Evolutionary conservation across 2,797 vertebrate genomes (phyloP), one percentile per base, ranked within the genome.

Genomic region (Protosalanx chinensis): DNA sequence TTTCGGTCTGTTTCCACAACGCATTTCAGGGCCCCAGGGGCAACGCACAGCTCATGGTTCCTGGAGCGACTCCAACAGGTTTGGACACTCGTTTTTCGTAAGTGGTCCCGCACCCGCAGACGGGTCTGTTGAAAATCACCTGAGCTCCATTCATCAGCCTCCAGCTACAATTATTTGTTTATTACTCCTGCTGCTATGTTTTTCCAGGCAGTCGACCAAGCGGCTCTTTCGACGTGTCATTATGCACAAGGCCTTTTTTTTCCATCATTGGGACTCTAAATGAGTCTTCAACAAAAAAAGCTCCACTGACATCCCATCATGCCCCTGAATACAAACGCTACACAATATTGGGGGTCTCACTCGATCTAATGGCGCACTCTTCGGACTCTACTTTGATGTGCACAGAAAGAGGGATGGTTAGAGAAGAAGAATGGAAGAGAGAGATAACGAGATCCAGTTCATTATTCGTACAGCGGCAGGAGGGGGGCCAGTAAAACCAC

Each of bases 381-480:
- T 5, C 20, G 6, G 69, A 6, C 53, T 53, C 60, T 46, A 73
- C 12, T 0, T 65, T 78, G 8, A 63, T 71, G 32, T 74, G 46
- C 49, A 49, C 27, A 60, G 58, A 69, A 41, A 20, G 8, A 66
- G 72, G 60, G 65, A 71, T 30, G 51, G 33, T 3, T 2, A 30
- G 72, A 72, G 30, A 16, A 13, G 23, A 64, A 60, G n/a, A 3
- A 23, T 8, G 56, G 41, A 8, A 33, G 56, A 60, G 10, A 68
- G 61, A 20, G 64, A 71, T 86, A 77, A 84, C 80, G 77, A 84
- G 73, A 82, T 79, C 85, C 80, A 81, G 80, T 84, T 84, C 59
- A 72, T 83, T 71, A 73, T 83, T 82, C 77, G 81, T 80, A 76
- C 60, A 57, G 27, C n/a, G 66, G 62, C 27, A 20, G 72, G 32